Evolutionary conservation across 1,140 invertebrate species (phyloP).

Genomic region (Eubasilissa regina): DNA sequence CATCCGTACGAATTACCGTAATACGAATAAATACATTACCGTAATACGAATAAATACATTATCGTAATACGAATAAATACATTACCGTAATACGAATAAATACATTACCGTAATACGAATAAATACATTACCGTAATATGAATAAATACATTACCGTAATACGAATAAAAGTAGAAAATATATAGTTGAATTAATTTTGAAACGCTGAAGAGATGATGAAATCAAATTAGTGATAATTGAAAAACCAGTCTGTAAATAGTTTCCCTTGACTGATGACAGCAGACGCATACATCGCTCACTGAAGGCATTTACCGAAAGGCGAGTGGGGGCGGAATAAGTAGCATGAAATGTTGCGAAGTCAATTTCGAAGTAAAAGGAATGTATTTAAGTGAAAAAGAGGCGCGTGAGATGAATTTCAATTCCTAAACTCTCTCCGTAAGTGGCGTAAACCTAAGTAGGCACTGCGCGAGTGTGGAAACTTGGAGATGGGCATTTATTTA

Average conservation of each 20-base stretch:
- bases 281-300: conserved; percentile 31
- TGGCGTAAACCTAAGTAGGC: too few relatives aligned
- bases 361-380: conserved; percentile 42
- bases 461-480: too few relatives aligned
- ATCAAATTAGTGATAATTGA: neutral
- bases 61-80: too few relatives aligned
- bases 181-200: too few relatives aligned
- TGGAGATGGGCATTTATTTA: too few relatives aligned
- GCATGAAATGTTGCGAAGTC: conserved; percentile 39
- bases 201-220: too few relatives aligned
- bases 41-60: too few relatives aligned
- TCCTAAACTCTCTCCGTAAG: conserved; percentile 7
- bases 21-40: too few relatives aligned
- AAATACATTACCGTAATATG: neutral
- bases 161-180: too few relatives aligned
- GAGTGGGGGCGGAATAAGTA: conserved; percentile 17
- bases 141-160: too few relatives aligned
- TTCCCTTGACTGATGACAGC: conserved; percentile 24
- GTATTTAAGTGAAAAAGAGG: conserved; percentile 44
- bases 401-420: conserved; percentile 41
- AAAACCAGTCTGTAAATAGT: conserved; percentile 16
- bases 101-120: neutral
- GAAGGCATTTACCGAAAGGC: conserved; percentile 9
- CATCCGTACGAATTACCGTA: too few relatives aligned
- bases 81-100: too few relatives aligned